These are phyloP conservation scores for Latrodectus geometricus DNA, from an alignment of 1,140 invertebrate species.

Conservation along the genomic window DNA sequence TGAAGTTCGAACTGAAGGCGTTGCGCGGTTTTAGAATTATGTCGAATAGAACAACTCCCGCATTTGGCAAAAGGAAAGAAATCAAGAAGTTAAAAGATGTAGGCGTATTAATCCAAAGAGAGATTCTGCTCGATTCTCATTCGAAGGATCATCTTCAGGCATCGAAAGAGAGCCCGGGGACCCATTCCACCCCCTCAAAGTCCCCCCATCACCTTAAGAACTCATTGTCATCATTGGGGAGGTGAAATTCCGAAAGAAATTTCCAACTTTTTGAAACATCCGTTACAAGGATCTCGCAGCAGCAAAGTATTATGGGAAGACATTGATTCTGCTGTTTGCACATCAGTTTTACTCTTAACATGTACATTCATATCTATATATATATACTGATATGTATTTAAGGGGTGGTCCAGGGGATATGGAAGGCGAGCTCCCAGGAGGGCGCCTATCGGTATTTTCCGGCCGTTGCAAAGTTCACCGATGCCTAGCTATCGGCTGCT, in stretches of 20 bases:
- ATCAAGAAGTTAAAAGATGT: too few relatives aligned
- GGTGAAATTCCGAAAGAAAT: not conserved
- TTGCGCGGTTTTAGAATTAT: too few relatives aligned
- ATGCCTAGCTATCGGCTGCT: slow-evolving; percentile 53
- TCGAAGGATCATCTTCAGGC: too few relatives aligned
- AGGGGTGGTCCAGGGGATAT: not conserved
- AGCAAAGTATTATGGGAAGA: slow-evolving; percentile 28
- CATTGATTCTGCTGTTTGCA: slow-evolving; percentile 46
- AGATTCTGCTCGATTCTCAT: too few relatives aligned
- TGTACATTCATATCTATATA: slow-evolving; percentile 36
- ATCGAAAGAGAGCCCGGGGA: not conserved
- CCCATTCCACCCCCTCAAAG: not conserved
- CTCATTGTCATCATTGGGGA: slow-evolving; percentile 40
- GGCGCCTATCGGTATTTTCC: slow-evolving; percentile 49
- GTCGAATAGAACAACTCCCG: too few relatives aligned
- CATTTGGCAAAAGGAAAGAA: too few relatives aligned
- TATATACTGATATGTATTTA: slow-evolving; percentile 10
- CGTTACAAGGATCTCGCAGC: slow-evolving; percentile 31
- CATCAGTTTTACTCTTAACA: slow-evolving; percentile 35
- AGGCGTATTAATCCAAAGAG: too few relatives aligned
- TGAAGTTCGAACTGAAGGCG: too few relatives aligned
- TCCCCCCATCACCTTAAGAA: not conserved
- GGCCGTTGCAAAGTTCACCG: slow-evolving; percentile 55
- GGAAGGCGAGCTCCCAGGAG: slow-evolving; percentile 16
- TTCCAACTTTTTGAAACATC: slow-evolving; percentile 45